A percentile compares a stretch with the other conserved stretches of the same genome.
phyloP scores from a whole-genome alignment of 2,113 vertebrate species.

The Shinisaurus crocodilurus region DNA sequence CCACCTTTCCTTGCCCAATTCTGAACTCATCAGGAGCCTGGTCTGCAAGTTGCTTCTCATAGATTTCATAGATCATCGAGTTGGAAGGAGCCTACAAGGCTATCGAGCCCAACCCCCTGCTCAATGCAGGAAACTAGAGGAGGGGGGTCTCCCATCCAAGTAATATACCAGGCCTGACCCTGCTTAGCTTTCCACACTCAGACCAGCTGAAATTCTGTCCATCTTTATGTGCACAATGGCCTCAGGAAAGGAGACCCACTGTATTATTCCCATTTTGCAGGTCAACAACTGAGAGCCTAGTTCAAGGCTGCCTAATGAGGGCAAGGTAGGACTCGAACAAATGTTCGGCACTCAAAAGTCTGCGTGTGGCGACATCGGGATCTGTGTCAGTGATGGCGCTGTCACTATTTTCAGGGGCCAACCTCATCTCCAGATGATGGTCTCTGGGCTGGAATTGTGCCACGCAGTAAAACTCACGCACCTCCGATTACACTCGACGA shows the following conservation, averaged over 20 bases:
- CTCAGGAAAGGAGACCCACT: not conserved
- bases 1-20: not conserved
- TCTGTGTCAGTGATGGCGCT: not conserved
- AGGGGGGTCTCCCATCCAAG: too few relatives aligned
- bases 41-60: not conserved
- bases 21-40: not conserved
- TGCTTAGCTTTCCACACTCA: too few relatives aligned
- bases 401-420: not conserved
- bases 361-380: not conserved
- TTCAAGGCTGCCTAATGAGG: not conserved
- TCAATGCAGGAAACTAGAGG: too few relatives aligned
- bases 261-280: not conserved
- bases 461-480: too few relatives aligned
- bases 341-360: too few relatives aligned
- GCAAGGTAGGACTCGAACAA: not conserved
- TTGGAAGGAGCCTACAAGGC: too few relatives aligned
- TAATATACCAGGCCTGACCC: too few relatives aligned
- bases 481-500: too few relatives aligned
- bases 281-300: too few relatives aligned
- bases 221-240: not conserved
- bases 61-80: too few relatives aligned
- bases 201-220: too few relatives aligned
- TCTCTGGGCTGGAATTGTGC: not conserved
- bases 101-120: too few relatives aligned
- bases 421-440: conserved; percentile 11